A percentile compares a stretch with the other conserved stretches of the same genome.
These are phyloP conservation scores for Brienomyrus brachyistius DNA, from an alignment of 2,113 vertebrate species.

Conservation along the genomic window DNA sequence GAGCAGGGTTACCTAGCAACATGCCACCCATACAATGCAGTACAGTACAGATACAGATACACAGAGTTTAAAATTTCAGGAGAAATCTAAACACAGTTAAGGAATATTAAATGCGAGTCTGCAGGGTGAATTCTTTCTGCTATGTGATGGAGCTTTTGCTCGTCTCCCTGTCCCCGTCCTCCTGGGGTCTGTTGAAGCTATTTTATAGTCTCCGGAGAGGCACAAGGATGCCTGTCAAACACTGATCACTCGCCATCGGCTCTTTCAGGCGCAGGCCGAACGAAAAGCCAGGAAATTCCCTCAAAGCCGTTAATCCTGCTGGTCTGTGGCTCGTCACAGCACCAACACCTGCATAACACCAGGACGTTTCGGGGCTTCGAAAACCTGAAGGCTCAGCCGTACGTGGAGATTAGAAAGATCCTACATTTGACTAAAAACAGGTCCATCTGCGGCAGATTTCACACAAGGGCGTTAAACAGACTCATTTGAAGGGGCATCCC, in stretches of 20 bases:
- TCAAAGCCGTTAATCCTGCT: not conserved
- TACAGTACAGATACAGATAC: not conserved
- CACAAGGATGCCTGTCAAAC: not conserved
- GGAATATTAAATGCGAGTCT: not conserved
- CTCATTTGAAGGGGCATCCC: not conserved
- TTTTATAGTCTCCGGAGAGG: not conserved
- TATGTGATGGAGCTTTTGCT: not conserved
- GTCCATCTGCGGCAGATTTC: not conserved
- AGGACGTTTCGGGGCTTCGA: not conserved
- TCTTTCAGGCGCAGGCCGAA: not conserved
- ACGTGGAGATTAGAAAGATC: not conserved
- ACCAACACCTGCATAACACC: not conserved
- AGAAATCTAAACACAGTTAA: not conserved
- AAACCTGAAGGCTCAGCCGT: not conserved
- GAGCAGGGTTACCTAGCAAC: constrained; percentile 29
- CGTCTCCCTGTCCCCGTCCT: not conserved
- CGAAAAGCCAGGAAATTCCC: not conserved
- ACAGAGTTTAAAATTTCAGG: not conserved
- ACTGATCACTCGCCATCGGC: not conserved
- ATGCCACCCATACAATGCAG: not conserved
- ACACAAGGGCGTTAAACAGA: not conserved
- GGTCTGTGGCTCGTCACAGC: not conserved
- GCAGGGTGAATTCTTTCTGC: not conserved
- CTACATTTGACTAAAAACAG: not conserved
- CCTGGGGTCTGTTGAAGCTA: not conserved